Percentiles rank a stretch among this genome's conserved stretches.
Evolutionary conservation across 2,113 vertebrate genomes (phyloP).

Genomic region (Phalacrocorax aristotelis): DNA sequence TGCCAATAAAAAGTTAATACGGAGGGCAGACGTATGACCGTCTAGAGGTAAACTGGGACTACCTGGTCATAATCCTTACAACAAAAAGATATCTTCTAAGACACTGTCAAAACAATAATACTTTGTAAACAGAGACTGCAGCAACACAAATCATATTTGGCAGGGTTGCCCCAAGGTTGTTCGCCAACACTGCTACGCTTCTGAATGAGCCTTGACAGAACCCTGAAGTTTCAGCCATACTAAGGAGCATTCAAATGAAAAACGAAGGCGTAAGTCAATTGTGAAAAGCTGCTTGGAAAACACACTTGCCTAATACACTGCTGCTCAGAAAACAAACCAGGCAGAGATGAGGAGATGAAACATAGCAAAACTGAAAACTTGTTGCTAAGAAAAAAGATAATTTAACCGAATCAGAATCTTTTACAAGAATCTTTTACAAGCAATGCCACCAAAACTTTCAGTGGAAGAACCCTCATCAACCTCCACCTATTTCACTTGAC

Average conservation of each 20-base stretch:
- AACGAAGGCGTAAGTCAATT: neutral
- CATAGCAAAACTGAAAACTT: neutral
- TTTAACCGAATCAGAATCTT: neutral
- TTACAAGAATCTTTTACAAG: neutral
- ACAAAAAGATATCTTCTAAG: conserved; percentile 30
- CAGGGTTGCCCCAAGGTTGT: conserved; percentile 19
- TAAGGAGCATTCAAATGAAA: neutral
- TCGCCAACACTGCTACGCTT: neutral
- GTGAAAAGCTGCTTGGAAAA: conserved; percentile 24
- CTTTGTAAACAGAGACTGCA: neutral
- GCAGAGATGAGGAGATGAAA: neutral
- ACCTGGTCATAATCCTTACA: conserved; percentile 30
- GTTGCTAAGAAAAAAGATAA: neutral
- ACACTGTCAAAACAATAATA: conserved; percentile 3
- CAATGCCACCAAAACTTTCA: neutral
- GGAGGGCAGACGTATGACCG: neutral
- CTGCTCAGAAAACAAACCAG: neutral
- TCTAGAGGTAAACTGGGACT: neutral
- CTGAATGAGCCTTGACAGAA: conserved; percentile 14
- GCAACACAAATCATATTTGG: neutral
- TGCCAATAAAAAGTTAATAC: neutral
- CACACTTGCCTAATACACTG: neutral
- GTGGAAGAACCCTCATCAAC: neutral
- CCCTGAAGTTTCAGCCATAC: conserved; percentile 10
- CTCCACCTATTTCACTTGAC: neutral